Base-by-base conservation (phyloP, 1,140 invertebrate species). In the Zaprionus davidi region DNA sequence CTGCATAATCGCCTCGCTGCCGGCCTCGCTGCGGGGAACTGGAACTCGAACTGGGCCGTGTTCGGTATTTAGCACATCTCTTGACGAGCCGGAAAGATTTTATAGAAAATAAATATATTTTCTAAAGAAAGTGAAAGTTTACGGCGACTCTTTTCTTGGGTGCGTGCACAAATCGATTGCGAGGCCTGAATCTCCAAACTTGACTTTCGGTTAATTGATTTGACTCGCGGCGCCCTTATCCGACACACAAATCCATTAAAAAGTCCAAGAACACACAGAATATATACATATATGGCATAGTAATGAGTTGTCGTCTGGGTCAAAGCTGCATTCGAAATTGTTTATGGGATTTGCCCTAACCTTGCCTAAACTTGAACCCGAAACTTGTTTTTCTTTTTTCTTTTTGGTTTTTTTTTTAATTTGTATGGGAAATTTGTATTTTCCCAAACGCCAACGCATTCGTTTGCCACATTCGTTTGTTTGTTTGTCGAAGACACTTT, bases 91-190 rank as follows among this genome's bases (percentile, higher is more conserved):
- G 13, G 9, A 67, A 58, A 58, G 66, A 69, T 64, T 81, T 86
- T 64, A 65, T 44, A 65, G 67, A 83, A 71, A 71, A 82, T 73
- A 67, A 72, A 84, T 69, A 80, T 64, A 90, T 71, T 88, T 81
- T 84, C 81, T 81, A 84, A 90, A 88, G 84, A 88, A 88, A 88
- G 84, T 88, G 84, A 88, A 88, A 88, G 84, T 86, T 86, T 76
- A 46, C 7, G 7, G 1, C 0, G 41, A n/a, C 41, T 46, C 3
- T n/a, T 71, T 71, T 71, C 65, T 66, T 65, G 58, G 72, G 66
- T 24, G 66, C 67, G 58, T 55, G 26, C 51, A 66, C 41, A 38
- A 15, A 49, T 59, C 31, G 44, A 60, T 38, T 60, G 34, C 65
- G 65, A 51, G 20, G 20, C 20, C 46, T 49, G 46, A 5, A 44